These are phyloP conservation scores for Lutjanus campechanus DNA, from an alignment of 2,797 vertebrate species.

Conservation along the genomic window DNA sequence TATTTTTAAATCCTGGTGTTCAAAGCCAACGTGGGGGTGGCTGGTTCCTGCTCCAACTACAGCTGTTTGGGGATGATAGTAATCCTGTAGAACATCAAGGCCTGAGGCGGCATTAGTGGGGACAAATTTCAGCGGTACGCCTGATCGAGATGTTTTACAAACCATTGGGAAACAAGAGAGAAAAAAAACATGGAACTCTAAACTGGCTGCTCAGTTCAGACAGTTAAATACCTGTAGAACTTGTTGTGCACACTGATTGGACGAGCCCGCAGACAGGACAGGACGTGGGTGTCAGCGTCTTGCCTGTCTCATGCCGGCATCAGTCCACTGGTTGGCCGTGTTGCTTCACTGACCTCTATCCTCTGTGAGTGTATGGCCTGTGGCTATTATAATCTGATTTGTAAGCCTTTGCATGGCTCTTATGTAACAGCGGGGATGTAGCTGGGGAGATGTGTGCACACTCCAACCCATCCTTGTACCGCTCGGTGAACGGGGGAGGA, in stretches of 20 bases:
- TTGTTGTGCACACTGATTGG: background rate
- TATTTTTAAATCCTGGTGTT: conserved; percentile 36
- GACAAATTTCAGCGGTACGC: background rate
- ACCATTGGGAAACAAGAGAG: background rate
- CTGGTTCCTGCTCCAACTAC: conserved; percentile 25
- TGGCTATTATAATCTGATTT: conserved; percentile 79
- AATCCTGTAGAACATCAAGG: conserved; percentile 49
- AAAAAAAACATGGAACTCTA: background rate
- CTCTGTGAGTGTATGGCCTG: conserved; percentile 55
- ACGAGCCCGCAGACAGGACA: conserved; percentile 19
- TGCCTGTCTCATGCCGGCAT: conserved; percentile 22
- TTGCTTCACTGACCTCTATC: conserved; percentile 75
- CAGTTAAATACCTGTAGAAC: background rate
- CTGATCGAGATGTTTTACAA: conserved; percentile 12
- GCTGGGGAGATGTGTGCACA: conserved; percentile 55
- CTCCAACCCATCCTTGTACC: conserved; percentile 44
- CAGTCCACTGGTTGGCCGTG: conserved; percentile 44
- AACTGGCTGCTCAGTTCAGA: background rate
- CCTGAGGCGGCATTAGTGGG: conserved; percentile 18
- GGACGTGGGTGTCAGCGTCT: conserved; percentile 1
- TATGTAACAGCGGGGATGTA: conserved; percentile 78
- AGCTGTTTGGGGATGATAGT: conserved; percentile 54
- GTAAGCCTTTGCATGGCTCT: conserved; percentile 77
- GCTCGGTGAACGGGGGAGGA: conserved; percentile 12
- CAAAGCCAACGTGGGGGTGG: background rate